Base-by-base conservation (phyloP, 1,140 invertebrate species). In the Apocrypta bakeri region DNA sequence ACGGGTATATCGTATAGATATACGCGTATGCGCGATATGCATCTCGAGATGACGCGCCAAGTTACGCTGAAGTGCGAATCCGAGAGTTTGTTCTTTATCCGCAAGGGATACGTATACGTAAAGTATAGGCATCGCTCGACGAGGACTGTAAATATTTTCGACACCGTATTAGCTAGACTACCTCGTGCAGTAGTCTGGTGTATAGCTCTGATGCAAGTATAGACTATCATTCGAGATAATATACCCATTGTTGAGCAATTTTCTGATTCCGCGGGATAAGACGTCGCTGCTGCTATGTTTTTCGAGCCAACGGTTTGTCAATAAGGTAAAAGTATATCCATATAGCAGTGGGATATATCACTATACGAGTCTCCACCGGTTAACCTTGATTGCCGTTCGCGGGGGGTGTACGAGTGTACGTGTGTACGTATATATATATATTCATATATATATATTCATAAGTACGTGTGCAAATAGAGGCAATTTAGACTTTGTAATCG, bases 211-310 rank as follows among this genome's bases (percentile, higher is more conserved):
- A 63, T 17, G 80, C 80, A 82, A 82, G 40, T 17, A 9, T 11
- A 29, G 64, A 11, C 56, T 73, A 66, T 64, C 61, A 69, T 63
- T 37, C 73, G 73, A 82, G 80, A 82, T 82, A 82, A 82, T 76
- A 76, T 61, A 82, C 0, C 71, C 73, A 71, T 82, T 68, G 64
- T 82, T 76, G 80, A 14, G 73, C 64, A 82, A 76, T 82, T 82
- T 82, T 71, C 73, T 12, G 80, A 82, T 82, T 77, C 80, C 63
- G 6, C 79, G 69, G 80, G 80, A 75, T 75, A 81, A 75, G 72
- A 17, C 48, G 48, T 24, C 27, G 37, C 72, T 27, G 72, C 72
- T 17, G 37, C 42, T 37, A 29, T 12, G 42, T 77, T 40, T 64
- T n/a, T 25, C 61, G 75, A 33, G 31, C 76, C 76, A 17, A 63